phyloP scores from a whole-genome alignment of 2,888 invertebrate species.

The Tipula lateralis region DNA sequence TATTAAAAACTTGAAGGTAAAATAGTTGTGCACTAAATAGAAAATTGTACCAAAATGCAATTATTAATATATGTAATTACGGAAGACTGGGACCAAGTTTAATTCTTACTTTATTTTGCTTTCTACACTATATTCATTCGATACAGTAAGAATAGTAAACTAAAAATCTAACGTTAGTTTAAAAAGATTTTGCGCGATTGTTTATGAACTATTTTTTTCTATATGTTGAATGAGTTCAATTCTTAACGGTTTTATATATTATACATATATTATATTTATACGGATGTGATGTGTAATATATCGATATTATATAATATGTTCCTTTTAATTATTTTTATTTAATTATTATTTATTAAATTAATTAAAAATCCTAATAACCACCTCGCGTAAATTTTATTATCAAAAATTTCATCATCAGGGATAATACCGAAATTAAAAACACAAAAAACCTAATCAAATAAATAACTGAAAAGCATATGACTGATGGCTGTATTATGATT shows the following conservation, averaged over 20 bases:
- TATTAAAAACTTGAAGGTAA: neutral
- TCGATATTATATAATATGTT: neutral
- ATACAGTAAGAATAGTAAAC: neutral
- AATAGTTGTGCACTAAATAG: neutral
- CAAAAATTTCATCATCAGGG: neutral
- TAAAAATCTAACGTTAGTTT: neutral
- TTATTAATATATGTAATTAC: neutral
- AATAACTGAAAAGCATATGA: neutral
- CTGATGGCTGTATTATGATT: constrained; percentile 19
- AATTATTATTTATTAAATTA: neutral
- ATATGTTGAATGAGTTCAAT: constrained; percentile 8
- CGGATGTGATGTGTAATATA: neutral
- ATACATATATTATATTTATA: neutral
- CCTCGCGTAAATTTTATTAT: neutral
- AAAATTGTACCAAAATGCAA: neutral
- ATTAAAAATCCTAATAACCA: neutral
- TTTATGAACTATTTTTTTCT: neutral
- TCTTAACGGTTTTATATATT: neutral
- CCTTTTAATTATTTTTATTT: neutral
- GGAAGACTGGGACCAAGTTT: neutral
- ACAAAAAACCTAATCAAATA: neutral
- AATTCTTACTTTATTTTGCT: neutral
- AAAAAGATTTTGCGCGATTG: neutral
- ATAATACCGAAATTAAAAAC: neutral
- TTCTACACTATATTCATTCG: neutral